phyloP scores from a whole-genome alignment of 2,113 vertebrate species.

The Acrocephalus kingi region DNA sequence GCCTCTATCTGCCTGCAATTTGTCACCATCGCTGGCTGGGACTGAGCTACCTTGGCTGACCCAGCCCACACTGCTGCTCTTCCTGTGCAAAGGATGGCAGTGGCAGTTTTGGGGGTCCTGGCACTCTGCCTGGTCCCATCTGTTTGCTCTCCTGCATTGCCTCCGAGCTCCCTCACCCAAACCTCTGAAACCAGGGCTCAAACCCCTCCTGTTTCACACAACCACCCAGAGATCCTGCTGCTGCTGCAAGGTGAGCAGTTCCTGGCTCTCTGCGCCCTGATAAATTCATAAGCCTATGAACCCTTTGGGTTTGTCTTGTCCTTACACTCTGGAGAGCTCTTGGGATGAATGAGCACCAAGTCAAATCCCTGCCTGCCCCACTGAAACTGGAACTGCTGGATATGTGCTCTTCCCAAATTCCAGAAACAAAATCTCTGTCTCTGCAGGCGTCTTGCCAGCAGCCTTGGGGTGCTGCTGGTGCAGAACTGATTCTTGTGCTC shows the following conservation, averaged over 20 bases:
- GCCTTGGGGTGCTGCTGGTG: neutral
- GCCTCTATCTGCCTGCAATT: neutral
- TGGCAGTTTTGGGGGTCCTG: neutral
- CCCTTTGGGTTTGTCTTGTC: neutral
- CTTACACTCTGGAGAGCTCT: neutral
- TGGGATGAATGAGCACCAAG: neutral
- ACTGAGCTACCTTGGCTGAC: neutral
- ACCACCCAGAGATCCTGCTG: neutral
- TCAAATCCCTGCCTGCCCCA: neutral
- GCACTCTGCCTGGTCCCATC: neutral
- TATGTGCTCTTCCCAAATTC: neutral
- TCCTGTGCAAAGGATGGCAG: too few relatives aligned
- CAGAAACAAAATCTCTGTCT: neutral
- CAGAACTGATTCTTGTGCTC: neutral
- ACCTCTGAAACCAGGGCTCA: neutral
- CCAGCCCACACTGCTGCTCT: neutral
- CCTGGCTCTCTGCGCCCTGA: neutral
- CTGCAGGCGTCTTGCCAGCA: neutral
- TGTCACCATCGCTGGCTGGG: neutral
- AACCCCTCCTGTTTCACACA: neutral
- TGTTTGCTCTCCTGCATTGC: neutral
- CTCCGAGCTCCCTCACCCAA: neutral
- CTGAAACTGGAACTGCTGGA: neutral
- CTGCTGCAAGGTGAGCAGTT: neutral
- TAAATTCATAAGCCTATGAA: fast-evolving